Conservation (phyloP, 37 sponge, comb jelly and placozoan species). For the Halichondria panicea region DNA sequence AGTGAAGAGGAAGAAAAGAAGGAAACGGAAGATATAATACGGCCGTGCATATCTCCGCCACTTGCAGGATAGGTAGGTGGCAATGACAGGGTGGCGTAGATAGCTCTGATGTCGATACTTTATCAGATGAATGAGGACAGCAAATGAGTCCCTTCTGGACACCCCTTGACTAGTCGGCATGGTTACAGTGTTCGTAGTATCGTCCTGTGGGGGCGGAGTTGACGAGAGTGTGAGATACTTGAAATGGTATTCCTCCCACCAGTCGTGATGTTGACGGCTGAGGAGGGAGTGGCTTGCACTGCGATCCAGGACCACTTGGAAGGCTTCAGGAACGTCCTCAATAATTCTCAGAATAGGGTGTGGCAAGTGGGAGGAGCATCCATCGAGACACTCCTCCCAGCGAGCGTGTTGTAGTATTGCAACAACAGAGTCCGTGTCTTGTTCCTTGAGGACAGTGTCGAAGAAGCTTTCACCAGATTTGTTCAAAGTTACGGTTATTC, state of each 20-base stretch:
- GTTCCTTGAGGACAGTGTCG: slow-evolving; percentile 58
- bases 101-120: slow-evolving; percentile 26
- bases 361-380: slow-evolving; percentile 20
- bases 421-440: slow-evolving; percentile 25
- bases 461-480: slow-evolving; percentile 64
- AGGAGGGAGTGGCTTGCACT: slow-evolving; percentile 14
- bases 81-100: slow-evolving; percentile 66
- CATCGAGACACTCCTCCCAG: slow-evolving; percentile 75
- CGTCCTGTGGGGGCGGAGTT: background rate
- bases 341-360: slow-evolving; percentile 70
- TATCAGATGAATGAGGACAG: slow-evolving; percentile 44
- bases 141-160: slow-evolving; percentile 3
- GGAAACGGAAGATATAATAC: slow-evolving; percentile 10
- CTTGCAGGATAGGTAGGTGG: slow-evolving; percentile 51
- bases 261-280: slow-evolving; percentile 28
- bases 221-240: slow-evolving; percentile 42
- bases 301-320: slow-evolving; percentile 58
- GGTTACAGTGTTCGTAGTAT: background rate
- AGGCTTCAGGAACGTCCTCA: slow-evolving; percentile 63
- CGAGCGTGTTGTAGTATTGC: slow-evolving; percentile 47
- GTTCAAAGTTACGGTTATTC: slow-evolving; percentile 63
- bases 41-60: slow-evolving; percentile 64
- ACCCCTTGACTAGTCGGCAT: background rate
- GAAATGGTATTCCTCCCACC: slow-evolving; percentile 78
- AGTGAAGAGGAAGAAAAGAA: slow-evolving; percentile 34